A percentile compares a stretch with the other conserved stretches of the same genome.
Evolutionary conservation across 1,140 invertebrate genomes (phyloP).

Genomic region (Zaprionus vittiger): DNA sequence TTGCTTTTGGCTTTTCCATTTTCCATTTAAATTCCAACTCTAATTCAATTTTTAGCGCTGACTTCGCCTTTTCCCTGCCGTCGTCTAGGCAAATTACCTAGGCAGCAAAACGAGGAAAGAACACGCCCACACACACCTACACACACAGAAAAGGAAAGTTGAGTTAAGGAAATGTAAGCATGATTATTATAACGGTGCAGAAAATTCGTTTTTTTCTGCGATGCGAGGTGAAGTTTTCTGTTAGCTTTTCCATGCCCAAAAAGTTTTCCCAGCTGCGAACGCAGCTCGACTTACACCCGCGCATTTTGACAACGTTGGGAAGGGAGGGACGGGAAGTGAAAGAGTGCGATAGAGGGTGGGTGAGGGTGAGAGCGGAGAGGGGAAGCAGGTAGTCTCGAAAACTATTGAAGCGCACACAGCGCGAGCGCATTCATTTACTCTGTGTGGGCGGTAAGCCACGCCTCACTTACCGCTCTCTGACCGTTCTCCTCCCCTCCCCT

Average conservation of each 20-base stretch:
- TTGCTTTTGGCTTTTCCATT: conserved; percentile 21
- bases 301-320: conserved; percentile 5
- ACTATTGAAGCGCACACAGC: conserved; percentile 71
- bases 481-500: background rate
- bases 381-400: conserved; percentile 39
- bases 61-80: conserved; percentile 59
- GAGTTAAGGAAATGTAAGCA: conserved; percentile 58
- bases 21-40: conserved; percentile 75
- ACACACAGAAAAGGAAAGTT: conserved; percentile 38
- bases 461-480: conserved; percentile 1
- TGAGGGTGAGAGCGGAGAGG: background rate
- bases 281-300: conserved; percentile 18
- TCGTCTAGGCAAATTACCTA: conserved; percentile 51
- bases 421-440: conserved; percentile 67
- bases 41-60: conserved; percentile 77
- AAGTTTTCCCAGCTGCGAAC: conserved; percentile 36
- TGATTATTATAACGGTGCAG: conserved; percentile 69
- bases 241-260: conserved; percentile 37
- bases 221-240: conserved; percentile 32
- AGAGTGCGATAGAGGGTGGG: background rate
- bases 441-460: conserved; percentile 21
- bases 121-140: conserved; percentile 30
- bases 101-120: conserved; percentile 43
- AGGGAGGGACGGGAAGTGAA: conserved; percentile 9
- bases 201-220: conserved; percentile 29